These are phyloP conservation scores for Agonum fuliginosum DNA, from an alignment of 2,888 invertebrate species.

Conservation along the genomic window DNA sequence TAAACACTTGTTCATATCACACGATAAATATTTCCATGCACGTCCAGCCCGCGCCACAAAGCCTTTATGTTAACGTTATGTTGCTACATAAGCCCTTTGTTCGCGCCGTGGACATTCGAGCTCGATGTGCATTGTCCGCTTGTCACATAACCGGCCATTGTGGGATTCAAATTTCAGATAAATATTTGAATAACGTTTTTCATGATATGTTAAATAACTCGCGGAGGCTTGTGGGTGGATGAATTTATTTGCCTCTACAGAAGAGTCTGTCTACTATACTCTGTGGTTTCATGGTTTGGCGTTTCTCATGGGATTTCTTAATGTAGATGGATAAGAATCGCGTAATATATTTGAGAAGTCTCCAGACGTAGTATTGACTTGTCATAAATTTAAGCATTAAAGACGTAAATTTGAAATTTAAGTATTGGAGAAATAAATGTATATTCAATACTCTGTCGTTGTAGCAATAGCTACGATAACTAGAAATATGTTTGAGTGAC, in stretches of 20 bases:
- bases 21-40: conserved; percentile 44
- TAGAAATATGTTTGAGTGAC: not conserved
- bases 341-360: not conserved
- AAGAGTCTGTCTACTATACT: not conserved
- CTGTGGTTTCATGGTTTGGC: not conserved
- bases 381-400: not conserved
- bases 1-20: conserved; percentile 47
- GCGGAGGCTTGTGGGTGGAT: not conserved
- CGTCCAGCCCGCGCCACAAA: conserved; percentile 22
- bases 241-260: conserved; percentile 6
- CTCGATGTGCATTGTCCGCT: conserved; percentile 5
- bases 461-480: not conserved
- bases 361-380: too few species aligned
- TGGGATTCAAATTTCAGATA: conserved; percentile 42
- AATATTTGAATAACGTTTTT: conserved; percentile 40
- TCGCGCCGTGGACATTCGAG: not conserved
- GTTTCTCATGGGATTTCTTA: not conserved
- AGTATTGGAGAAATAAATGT: not conserved
- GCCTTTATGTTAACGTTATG: not conserved
- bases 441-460: not conserved
- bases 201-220: conserved; percentile 11
- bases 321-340: not conserved
- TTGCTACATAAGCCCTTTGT: conserved; percentile 2
- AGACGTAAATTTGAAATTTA: not conserved
- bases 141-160: conserved; percentile 34